Evolutionary conservation across 2,797 vertebrate species (phyloP).

Genomic region (Ambastaia sidthimunki): DNA sequence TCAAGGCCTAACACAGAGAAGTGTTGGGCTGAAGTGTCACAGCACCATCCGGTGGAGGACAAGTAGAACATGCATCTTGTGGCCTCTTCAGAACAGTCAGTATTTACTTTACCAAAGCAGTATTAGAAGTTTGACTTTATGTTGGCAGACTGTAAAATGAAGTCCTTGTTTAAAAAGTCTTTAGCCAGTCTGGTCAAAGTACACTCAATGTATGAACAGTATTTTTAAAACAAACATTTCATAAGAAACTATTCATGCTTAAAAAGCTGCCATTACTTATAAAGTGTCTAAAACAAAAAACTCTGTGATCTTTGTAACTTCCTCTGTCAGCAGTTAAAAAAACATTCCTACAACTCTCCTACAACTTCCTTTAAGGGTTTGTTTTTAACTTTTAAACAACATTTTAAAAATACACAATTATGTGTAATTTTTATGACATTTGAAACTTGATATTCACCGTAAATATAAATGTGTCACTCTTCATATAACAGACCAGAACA

Average conservation of each 20-base stretch:
- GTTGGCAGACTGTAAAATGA: slow-evolving; percentile 12
- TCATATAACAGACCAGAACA: neutral
- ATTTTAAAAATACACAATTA: neutral
- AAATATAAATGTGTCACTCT: too few species aligned
- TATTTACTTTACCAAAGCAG: neutral
- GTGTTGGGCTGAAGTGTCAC: neutral
- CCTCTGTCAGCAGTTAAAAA: neutral
- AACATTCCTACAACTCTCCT: neutral
- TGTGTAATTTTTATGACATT: neutral
- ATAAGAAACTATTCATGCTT: too few species aligned
- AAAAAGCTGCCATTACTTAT: too few species aligned
- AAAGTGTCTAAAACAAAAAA: neutral
- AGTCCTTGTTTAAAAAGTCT: slow-evolving; percentile 19
- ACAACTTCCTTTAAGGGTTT: neutral
- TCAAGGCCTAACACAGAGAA: neutral
- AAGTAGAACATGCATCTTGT: slow-evolving; percentile 36
- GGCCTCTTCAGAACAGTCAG: too few species aligned
- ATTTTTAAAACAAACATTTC: too few species aligned
- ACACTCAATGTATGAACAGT: neutral
- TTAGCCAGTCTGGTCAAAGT: slow-evolving; percentile 23
- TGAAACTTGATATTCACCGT: too few species aligned
- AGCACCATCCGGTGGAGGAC: slow-evolving; percentile 69
- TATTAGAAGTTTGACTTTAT: slow-evolving; percentile 9
- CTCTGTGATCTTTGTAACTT: neutral
- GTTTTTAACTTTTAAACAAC: neutral